Base-by-base conservation (phyloP, 2,797 vertebrate species). In the Yasuhikotakia modesta region DNA sequence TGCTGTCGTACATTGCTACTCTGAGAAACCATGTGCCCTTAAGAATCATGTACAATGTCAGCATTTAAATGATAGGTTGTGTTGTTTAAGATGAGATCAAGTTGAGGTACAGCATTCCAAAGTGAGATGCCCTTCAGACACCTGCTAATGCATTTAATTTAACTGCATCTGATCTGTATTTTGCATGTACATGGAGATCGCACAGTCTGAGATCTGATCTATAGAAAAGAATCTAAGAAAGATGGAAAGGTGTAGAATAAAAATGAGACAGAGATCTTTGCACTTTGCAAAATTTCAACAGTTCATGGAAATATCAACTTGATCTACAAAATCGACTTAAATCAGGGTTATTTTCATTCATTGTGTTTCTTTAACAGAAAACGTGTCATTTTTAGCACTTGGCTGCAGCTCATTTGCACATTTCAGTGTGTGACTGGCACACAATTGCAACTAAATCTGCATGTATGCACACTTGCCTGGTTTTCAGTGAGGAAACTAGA, bases 311-410 rank as follows among this genome's bases (percentile, higher is more conserved):
- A 35, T 30, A 53, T 69, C 24, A 2, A 58, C 46, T 67, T 58
- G 12, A 70, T 69, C 55, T 43, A 57, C 30, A 67, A 67, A 16
- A 19, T 35, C 11, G 27, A 39, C 45, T 61, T 19, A 53, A 64
- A 72, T 67, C 68, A 72, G 45, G n/a, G 55, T 19, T 35, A 77
- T 67, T 55, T 68, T 68, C 69, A 21, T 24, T 14, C 64, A 48
- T 27, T n/a, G 17, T 45, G 32, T 45, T 7, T 17, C 32, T n/a
- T n/a, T 46, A 13, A n/a, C 19, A 27, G 10, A 55, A 24, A 52
- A 43, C 11, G 39, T 43, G 39, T 43, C 39, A 43, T 43, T 43
- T 43, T 43, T 43, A 43, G 39, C 39, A 70, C 71, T 63, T 24
- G 46, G 12, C 39, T 39, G 19, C 45, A 35, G 32, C 52, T 39